Conservation (phyloP, 2,888 invertebrate genomes). For the Drosophila atripex region DNA sequence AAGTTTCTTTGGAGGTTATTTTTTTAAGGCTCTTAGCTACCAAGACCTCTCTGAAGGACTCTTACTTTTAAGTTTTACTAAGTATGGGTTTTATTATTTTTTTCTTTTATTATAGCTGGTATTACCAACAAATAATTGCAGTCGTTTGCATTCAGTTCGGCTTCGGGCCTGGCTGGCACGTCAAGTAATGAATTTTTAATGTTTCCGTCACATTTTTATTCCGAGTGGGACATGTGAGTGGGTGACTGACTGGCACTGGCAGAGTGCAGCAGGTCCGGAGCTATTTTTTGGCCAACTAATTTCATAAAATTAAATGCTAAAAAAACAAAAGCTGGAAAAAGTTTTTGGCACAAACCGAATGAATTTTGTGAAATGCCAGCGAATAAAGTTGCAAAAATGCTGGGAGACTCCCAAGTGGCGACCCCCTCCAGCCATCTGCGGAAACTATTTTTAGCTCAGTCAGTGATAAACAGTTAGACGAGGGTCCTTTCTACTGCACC, state of each 20-base stretch:
- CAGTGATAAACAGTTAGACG: constrained; percentile 33
- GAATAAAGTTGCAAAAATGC: constrained; percentile 30
- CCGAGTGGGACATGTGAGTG: constrained; percentile 32
- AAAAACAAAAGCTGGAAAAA: no score
- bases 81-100: constrained; percentile 1
- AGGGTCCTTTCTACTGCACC: background rate
- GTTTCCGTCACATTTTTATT: constrained; percentile 63
- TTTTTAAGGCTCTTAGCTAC: no score
- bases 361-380: no score
- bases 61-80: no score
- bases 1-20: background rate
- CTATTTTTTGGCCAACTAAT: no score
- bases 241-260: constrained; percentile 9
- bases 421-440: background rate
- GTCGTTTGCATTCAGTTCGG: constrained; percentile 64
- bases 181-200: constrained; percentile 78
- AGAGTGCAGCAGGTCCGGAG: no score
- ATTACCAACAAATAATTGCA: constrained; percentile 53
- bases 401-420: constrained; percentile 32
- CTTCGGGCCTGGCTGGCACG: constrained; percentile 25
- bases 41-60: no score
- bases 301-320: no score
- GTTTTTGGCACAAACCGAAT: no score
- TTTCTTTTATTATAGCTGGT: constrained; percentile 39
- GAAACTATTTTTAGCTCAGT: constrained; percentile 44